Evolutionary conservation across 2,113 vertebrate species (phyloP), one percentile per base, ranked within the genome.

Genomic region (Grus americana): DNA sequence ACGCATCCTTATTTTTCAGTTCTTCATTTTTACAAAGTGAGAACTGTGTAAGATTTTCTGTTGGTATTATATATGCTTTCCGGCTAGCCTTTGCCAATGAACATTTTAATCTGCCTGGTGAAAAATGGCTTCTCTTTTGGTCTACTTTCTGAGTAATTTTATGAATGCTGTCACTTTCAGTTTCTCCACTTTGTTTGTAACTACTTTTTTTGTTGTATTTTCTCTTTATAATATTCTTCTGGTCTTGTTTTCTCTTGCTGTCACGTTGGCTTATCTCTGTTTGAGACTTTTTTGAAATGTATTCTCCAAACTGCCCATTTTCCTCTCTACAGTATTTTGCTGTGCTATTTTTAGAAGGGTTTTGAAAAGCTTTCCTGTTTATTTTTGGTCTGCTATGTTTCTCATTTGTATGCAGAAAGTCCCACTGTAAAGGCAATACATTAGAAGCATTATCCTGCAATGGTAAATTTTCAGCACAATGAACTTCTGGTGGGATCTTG

Each of bases 321-420:
- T 88, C 68, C 4, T 86, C 47, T 90, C 66, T 30, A 86, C 5
- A 58, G 46, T 49, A 46, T 83, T 96, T 90, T 83, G 65, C 62
- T 79, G 71, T 46, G 30, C 80, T 96, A 61, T 55, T 62, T 94
- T 93, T 74, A 82, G 95, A 96, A 97, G 88, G 29, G 21, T 80
- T 74, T 86, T 93, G 81, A 71, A 58, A 68, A 67, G 89, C 84
- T 72, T 92, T 97, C 42, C 66, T 66, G 42, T 78, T 97, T 74
- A 58, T 72, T 95, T 30, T 76, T 83, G 65, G 44, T 68, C 81
- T 93, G 32, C 63, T 78, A 23, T 26, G 18, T 55, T 82, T 95
- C 58, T 93, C 73, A 84, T 66, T 92, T 73, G 57, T 49, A 81
- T 79, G 72, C 65, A 94, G 47, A 62, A 96, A 88, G 36, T 80